Base-by-base conservation (phyloP, 2,888 invertebrate genomes). In the Scaptomyza caliginosa region DNA sequence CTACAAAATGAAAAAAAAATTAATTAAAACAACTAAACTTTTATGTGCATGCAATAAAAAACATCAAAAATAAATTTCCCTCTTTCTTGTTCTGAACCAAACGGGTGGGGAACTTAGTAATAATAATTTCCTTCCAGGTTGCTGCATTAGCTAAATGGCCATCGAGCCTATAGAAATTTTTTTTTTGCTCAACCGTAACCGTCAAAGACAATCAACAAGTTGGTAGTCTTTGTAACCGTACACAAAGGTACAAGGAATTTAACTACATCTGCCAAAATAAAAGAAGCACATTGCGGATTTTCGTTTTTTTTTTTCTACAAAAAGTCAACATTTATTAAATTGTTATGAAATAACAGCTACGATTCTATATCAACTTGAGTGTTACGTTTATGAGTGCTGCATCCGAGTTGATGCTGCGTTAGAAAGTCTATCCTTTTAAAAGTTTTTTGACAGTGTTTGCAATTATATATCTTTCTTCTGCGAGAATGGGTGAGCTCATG, bases 401-500 rank as follows among this genome's bases (percentile, higher is more conserved):
- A 34, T 23, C 62, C 75, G 1, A 43, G 48, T 11, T 45, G 26
- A 26, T 81, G 85, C 17, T 52, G 68, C 4, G 34, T 48, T 0
- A 84, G 46, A 46, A 71, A 70, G 8, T 36, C 45, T 6, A 46
- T 11, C 1, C 75, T 64, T 6, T 58, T 64, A 36, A 89, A 91
- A 2, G 82, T 76, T 58, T 88, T 90, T 0, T 71, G 65, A 54
- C 91, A 90, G 3, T 76, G 36, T 2, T 39, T 49, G 30, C 91
- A 91, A 1, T 3, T 34, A 3, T 67, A 69, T 51, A 87, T 86
- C 1, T 79, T 74, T 2, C 86, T 82, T 24, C 89, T 88, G 4
- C 90, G 90, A 0, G 90, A 89, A 48, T 91, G 90, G 0, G 76
- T 88, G 13, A 85, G 79, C 46, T 85, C 74, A 1, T 93, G 90